Percentiles rank a stretch among this genome's conserved stretches.
phyloP scores from a whole-genome alignment of 2,113 vertebrate genomes.

The Daphoenositta chrysoptera region DNA sequence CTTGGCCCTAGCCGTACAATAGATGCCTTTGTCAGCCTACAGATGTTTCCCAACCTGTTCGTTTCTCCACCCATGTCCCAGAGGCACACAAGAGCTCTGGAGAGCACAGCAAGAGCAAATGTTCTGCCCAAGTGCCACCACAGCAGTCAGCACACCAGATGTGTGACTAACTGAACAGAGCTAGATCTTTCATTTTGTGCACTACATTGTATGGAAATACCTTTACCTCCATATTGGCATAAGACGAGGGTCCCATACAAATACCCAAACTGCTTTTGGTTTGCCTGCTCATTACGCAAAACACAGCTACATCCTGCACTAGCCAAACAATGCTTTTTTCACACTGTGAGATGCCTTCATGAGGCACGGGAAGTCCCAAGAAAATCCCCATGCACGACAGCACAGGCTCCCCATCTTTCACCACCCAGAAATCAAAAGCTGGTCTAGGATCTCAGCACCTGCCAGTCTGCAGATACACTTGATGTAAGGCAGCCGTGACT shows the following conservation, averaged over 20 bases:
- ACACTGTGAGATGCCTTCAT: neutral
- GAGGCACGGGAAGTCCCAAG: neutral
- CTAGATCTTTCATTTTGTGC: accelerated
- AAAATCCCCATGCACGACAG: neutral
- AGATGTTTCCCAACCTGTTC: neutral
- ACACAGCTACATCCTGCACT: neutral
- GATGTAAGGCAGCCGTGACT: neutral
- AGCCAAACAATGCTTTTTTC: neutral
- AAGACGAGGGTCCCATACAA: neutral
- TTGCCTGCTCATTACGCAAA: neutral
- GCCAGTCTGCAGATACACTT: neutral
- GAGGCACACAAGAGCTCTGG: neutral
- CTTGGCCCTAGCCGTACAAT: neutral
- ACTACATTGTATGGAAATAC: accelerated
- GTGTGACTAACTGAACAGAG: neutral
- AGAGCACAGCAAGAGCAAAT: accelerated
- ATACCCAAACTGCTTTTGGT: neutral
- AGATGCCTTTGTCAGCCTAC: neutral
- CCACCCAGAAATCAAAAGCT: neutral
- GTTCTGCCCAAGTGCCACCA: neutral
- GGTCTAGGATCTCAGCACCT: neutral
- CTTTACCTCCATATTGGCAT: accelerated
- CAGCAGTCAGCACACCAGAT: neutral
- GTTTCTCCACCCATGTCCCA: neutral
- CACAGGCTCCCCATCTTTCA: neutral